Evolutionary conservation across 2,113 vertebrate species (phyloP), one percentile per base, ranked within the genome.

Genomic region (Oncorhynchus gorbuscha): DNA sequence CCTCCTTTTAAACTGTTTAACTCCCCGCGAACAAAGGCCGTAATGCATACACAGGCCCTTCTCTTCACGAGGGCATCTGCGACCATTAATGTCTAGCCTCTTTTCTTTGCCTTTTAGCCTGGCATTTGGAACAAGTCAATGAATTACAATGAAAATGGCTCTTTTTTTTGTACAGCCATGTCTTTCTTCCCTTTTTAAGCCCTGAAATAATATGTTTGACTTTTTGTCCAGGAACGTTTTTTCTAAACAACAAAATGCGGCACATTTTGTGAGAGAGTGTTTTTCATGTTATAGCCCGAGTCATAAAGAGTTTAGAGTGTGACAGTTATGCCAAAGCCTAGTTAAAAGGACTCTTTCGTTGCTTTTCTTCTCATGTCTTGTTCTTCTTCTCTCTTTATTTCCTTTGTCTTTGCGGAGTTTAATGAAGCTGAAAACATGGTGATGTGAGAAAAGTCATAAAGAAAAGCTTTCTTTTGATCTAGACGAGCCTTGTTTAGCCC

Each of bases 61-160:
- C 88, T 87, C 91, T 93, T 91, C 94, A 92, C 85, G 89, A 93
- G 94, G 95, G 97, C 97, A 98, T 99, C 97, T 99, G 97, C 94
- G 95, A 93, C 92, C 93, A 94, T 95, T 94, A 94, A 96, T 95
- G 95, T 94, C 87, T 89, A 76, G 51, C 90, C 89, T 91, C 88
- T 79, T 95, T 95, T 95, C 94, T 91, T 90, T 89, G 90, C 89
- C 89, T 92, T 91, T 93, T 93, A 84, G 77, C 94, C 91, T 93
- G 94, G 93, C 95, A 94, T 95, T 96, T 95, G 94, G 93, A 97
- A 96, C 96, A 97, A 97, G 96, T 96, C 95, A 96, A 98, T 98
- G 97, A 99, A 99, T 98, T 95, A 97, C 96, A 98, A 99, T 99
- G 97, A 98, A 97, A 97, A 90, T 92, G 94, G 89, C 93, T 93